Percentiles rank a stretch among this genome's conserved stretches.
These are phyloP conservation scores for Numenius arquata DNA, from an alignment of 2,113 vertebrate species.

Conservation along the genomic window DNA sequence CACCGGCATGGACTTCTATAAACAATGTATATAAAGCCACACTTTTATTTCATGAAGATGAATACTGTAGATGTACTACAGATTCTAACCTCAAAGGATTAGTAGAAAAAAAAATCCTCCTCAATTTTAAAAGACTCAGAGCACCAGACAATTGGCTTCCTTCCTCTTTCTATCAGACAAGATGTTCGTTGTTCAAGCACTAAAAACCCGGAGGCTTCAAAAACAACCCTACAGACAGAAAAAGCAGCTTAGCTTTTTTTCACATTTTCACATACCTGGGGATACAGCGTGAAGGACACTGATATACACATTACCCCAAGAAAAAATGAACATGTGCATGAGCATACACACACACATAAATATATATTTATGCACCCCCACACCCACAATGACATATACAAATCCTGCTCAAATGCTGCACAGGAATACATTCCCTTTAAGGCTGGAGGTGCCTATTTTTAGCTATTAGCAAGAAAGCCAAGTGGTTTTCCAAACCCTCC, in stretches of 20 bases:
- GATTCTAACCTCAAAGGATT: background rate
- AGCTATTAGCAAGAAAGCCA: constrained; percentile 22
- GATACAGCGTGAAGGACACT: background rate
- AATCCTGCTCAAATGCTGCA: constrained; percentile 14
- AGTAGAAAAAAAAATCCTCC: background rate
- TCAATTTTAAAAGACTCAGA: background rate
- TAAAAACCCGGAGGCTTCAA: background rate
- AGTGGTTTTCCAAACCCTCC: constrained; percentile 14
- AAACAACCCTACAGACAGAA: background rate
- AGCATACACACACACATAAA: background rate
- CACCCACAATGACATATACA: background rate
- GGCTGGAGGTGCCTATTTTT: constrained; percentile 26
- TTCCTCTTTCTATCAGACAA: constrained; percentile 46
- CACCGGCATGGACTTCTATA: rapidly evolving
- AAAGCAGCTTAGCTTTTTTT: background rate
- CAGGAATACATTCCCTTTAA: constrained; percentile 3
- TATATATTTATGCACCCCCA: background rate
- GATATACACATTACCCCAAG: background rate
- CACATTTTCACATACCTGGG: background rate
- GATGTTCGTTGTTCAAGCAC: background rate
- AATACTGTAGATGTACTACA: background rate
- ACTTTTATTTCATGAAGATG: background rate
- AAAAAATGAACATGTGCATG: rapidly evolving
- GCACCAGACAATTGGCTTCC: constrained; percentile 42
- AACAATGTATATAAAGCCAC: too few species aligned